These are phyloP conservation scores for Abrostola tripartita DNA, from an alignment of 2,888 invertebrate genomes.

Conservation along the genomic window DNA sequence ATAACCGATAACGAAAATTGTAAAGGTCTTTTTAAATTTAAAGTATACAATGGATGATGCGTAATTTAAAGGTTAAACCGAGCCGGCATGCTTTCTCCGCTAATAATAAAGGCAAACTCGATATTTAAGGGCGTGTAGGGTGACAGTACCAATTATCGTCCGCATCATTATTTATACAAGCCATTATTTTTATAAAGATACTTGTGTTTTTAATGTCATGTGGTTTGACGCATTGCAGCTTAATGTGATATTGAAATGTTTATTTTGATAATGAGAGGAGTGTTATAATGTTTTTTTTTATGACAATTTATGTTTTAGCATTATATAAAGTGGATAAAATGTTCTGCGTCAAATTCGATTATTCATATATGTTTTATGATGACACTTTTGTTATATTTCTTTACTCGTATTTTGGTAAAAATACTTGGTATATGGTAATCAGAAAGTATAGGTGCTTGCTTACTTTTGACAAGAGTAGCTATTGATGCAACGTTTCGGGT, in stretches of 20 bases:
- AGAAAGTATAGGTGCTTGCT: too few relatives aligned
- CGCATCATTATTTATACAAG: slow-evolving; percentile 29
- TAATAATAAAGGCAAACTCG: slow-evolving; percentile 54
- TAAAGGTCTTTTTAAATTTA: neutral
- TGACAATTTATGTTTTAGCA: neutral
- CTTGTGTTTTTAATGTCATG: slow-evolving; percentile 19
- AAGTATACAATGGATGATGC: slow-evolving; percentile 29
- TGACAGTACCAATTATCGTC: slow-evolving; percentile 37
- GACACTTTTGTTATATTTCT: too few relatives aligned
- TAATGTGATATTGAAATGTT: slow-evolving; percentile 25
- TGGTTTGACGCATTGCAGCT: slow-evolving; percentile 35
- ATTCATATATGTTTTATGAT: too few relatives aligned
- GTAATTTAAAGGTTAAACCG: slow-evolving; percentile 35
- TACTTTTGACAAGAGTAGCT: too few relatives aligned
- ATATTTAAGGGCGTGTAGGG: slow-evolving; percentile 49
- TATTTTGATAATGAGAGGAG: neutral
- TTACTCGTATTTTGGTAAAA: too few relatives aligned
- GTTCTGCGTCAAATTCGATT: too few relatives aligned
- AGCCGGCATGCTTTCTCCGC: slow-evolving; percentile 42
- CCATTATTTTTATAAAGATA: slow-evolving; percentile 30
- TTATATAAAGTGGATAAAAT: neutral
- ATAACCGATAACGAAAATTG: neutral
- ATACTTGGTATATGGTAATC: too few relatives aligned
- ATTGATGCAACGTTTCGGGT: too few relatives aligned
- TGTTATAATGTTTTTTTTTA: neutral